phyloP scores from a whole-genome alignment of 23 tunicate species.

The Clavelina lepadiformis region DNA sequence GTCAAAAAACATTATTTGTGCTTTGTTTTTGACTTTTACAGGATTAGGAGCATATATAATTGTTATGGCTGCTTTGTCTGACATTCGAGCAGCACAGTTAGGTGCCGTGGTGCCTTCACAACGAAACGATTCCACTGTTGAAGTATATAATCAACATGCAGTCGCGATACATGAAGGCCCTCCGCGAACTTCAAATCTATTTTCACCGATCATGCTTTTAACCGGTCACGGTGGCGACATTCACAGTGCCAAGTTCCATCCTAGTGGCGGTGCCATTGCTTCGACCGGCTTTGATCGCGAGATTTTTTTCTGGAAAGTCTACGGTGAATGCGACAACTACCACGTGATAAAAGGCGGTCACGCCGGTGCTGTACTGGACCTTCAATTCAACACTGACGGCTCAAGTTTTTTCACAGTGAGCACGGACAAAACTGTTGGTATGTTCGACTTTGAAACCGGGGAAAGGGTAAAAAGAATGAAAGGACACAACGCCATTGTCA shows the following conservation, averaged over 20 bases:
- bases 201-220: conserved; percentile 90
- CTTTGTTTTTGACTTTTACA: no score
- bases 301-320: conserved; percentile 90
- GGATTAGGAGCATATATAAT: background rate
- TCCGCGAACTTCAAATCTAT: conserved; percentile 74
- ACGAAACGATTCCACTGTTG: conserved; percentile 20
- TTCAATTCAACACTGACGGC: conserved; percentile 90
- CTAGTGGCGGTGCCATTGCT: conserved; percentile 71
- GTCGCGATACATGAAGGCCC: conserved; percentile 39
- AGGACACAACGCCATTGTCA: conserved; percentile 93
- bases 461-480: conserved; percentile 91
- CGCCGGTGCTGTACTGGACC: conserved; percentile 75
- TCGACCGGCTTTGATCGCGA: conserved; percentile 82
- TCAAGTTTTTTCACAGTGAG: conserved; percentile 72
- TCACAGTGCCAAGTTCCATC: conserved; percentile 80
- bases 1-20: no score
- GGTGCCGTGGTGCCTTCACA: conserved; percentile 56
- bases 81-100: conserved; percentile 22
- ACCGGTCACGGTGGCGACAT: conserved; percentile 95
- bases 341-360: conserved; percentile 82
- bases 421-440: conserved; percentile 91
- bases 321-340: conserved; percentile 89
- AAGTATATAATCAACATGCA: conserved; percentile 10
- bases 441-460: conserved; percentile 91
- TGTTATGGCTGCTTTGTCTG: conserved; percentile 41